Conservation (phyloP, 2,113 vertebrate genomes). For the Rhombomys opimus region DNA sequence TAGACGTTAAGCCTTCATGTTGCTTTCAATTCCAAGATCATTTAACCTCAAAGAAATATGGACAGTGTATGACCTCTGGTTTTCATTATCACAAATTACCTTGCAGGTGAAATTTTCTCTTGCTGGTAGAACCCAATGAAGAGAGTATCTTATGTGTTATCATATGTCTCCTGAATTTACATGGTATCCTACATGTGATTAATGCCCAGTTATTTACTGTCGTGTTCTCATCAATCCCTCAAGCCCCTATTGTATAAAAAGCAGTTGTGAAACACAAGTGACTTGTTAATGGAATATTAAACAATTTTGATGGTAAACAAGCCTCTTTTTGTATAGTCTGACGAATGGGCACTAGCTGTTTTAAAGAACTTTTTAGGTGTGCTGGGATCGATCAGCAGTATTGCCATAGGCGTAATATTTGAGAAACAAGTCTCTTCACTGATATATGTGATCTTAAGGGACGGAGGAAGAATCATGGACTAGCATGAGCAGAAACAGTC, state of each 20-base stretch:
- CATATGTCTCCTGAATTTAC: conserved; percentile 42
- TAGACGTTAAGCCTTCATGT: conserved; percentile 57
- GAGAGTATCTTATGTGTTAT: background rate
- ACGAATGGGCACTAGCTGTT: background rate
- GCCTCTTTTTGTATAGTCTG: conserved; percentile 9
- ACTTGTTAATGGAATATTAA: conserved; percentile 51
- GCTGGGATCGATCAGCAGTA: background rate
- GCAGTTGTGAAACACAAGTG: conserved; percentile 33
- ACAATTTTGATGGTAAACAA: conserved; percentile 3
- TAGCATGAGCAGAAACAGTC: conserved; percentile 20
- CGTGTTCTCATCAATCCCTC: conserved; percentile 34
- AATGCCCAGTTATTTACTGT: conserved; percentile 14
- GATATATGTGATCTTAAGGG: background rate
- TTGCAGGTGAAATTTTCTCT: conserved; percentile 33
- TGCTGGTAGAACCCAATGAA: conserved; percentile 14
- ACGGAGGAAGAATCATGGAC: conserved; percentile 1
- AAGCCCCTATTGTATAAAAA: conserved; percentile 32
- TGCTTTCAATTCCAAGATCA: background rate
- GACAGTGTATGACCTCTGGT: background rate
- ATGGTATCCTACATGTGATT: background rate
- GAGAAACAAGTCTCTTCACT: conserved; percentile 39
- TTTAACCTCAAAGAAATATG: conserved; percentile 12
- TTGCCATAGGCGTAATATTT: background rate
- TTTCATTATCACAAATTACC: conserved; percentile 36
- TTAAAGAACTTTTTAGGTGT: conserved; percentile 36